These are phyloP conservation scores for Callipepla californica DNA, from an alignment of 2,113 vertebrate species.

Conservation along the genomic window DNA sequence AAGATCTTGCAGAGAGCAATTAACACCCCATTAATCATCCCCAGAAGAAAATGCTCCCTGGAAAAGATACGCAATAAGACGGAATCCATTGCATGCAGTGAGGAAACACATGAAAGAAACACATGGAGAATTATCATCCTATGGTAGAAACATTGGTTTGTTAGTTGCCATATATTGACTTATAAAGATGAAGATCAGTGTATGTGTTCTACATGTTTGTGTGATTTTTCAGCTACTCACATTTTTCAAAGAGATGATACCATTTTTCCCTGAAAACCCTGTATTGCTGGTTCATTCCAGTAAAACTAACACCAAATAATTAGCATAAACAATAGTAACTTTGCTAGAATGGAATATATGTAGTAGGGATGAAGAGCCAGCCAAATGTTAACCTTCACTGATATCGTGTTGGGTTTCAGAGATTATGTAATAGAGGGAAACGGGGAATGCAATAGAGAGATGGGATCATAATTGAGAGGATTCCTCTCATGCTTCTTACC, in stretches of 20 bases:
- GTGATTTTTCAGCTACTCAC: not conserved
- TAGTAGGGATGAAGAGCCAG: not conserved
- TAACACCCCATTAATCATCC: not conserved
- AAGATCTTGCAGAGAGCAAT: not conserved
- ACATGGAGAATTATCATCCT: not conserved
- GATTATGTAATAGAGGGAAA: not conserved
- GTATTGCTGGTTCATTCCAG: not conserved
- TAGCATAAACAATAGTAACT: not conserved
- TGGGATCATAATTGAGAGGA: not conserved
- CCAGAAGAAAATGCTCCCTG: not conserved
- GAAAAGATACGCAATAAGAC: not conserved
- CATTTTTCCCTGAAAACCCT: not conserved
- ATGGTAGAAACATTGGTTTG: not conserved
- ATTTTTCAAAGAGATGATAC: not conserved
- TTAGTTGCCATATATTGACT: not conserved
- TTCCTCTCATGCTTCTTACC: not conserved
- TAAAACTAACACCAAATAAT: not conserved
- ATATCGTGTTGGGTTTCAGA: not conserved
- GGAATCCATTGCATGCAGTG: not conserved
- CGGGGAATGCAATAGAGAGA: not conserved
- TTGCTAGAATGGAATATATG: not conserved
- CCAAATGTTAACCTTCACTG: not conserved
- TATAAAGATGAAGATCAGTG: not conserved
- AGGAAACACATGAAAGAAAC: not conserved
- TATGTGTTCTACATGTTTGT: not conserved